These are phyloP conservation scores for Pseudanteris insignis DNA, from an alignment of 2,888 invertebrate genomes.

Conservation along the genomic window DNA sequence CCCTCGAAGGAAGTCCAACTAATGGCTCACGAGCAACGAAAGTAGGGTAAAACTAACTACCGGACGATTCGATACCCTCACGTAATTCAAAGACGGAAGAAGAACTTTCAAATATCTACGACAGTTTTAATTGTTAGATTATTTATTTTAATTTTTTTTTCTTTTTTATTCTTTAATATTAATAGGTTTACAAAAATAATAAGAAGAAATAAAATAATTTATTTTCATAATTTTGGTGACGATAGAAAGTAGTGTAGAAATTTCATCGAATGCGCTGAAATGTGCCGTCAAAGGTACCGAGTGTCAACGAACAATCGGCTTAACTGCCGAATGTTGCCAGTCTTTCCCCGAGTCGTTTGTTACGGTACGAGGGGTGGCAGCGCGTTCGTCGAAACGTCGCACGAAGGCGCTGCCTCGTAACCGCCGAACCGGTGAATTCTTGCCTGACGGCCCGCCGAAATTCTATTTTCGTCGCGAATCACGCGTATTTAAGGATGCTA, in stretches of 20 bases:
- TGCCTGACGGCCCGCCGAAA: conserved; percentile 44
- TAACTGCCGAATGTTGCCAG: no score
- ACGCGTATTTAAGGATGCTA: conserved; percentile 56
- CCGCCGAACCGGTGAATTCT: conserved; percentile 49
- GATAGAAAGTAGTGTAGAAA: no score
- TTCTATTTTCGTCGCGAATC: conserved; percentile 55
- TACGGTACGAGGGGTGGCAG: background rate
- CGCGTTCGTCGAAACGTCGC: background rate
- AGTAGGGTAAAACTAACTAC: conserved; percentile 25
- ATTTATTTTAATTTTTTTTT: background rate
- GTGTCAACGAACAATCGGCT: no score
- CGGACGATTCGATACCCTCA: no score
- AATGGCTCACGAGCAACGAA: conserved; percentile 28
- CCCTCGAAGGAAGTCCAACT: conserved; percentile 33
- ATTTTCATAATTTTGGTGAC: no score
- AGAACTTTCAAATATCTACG: no score
- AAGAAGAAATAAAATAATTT: no score
- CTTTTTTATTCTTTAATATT: background rate
- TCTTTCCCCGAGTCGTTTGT: background rate
- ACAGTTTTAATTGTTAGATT: background rate
- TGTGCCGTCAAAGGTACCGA: no score
- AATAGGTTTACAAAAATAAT: no score
- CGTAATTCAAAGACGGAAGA: no score
- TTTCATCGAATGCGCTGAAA: no score
- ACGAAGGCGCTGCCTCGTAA: conserved; percentile 9